Base-by-base conservation (phyloP, 2,797 vertebrate genomes). In the Hyperoplus lanceolatus region DNA sequence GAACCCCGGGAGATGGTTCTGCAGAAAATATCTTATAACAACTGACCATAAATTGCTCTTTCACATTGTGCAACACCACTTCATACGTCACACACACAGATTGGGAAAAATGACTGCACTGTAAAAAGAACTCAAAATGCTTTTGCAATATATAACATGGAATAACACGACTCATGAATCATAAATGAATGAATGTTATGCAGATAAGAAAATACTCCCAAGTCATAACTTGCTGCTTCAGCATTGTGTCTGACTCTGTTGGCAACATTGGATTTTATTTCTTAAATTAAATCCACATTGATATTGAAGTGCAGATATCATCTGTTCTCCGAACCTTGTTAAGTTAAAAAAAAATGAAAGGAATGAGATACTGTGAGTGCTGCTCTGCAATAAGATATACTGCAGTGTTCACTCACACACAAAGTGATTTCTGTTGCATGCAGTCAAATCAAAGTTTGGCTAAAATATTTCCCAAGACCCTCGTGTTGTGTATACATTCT, bases 271-370 rank as follows among this genome's bases (percentile, higher is more conserved):
- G 3, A 29, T 16, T n/a, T 59, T 65, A 57, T 67, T 12, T 70
- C 73, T 76, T 72, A 41, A 73, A 78, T 60, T 77, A 45, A 69
- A 80, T 64, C 38, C 38, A 70, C 53, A 2, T 61, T 62, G 57
- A 74, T 41, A 41, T 48, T 9, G 69, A 82, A 42, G 65, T 45
- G 48, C 57, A 73, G 79, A 73, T 80, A 69, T 67, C 21, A 43
- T 50, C 60, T 67, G 8, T 81, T 72, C 59, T 81, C 59, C 71
- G 58, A 59, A 86, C 69, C 69, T 76, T 53, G 72, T 81, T 79
- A 53, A 76, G 82, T 63, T 38, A 73, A 38, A 76, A 29, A 1
- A 29, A 29, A 29, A 29, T 2, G 1, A 57, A 76, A 60, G 59
- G 12, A 49, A 48, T 29, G 57, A 73, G 77, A 70, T 53, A 66